These are phyloP conservation scores for Taenioides sp. DNA, from an alignment of 2,797 vertebrate genomes.

Conservation along the genomic window DNA sequence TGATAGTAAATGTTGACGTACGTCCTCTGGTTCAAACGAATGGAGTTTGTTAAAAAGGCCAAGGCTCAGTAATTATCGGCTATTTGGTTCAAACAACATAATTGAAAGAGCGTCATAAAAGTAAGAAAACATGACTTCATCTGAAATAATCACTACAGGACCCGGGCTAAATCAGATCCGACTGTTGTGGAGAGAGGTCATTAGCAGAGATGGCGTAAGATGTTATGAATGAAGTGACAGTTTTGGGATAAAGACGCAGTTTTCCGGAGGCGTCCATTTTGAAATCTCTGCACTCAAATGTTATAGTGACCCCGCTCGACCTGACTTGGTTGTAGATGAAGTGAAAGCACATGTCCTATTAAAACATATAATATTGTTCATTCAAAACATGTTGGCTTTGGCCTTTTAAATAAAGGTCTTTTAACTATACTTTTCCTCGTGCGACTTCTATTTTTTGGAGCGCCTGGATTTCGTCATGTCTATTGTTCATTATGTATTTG, in stretches of 20 bases:
- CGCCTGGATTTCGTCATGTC: too few relatives aligned
- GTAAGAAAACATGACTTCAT: neutral
- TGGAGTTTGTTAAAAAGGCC: neutral
- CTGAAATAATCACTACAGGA: neutral
- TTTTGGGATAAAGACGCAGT: neutral
- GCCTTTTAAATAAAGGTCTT: too few relatives aligned
- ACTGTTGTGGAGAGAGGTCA: neutral
- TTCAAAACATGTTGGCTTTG: too few relatives aligned
- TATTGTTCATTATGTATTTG: too few relatives aligned
- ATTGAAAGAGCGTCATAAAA: neutral
- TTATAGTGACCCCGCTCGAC: neutral
- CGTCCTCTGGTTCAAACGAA: neutral
- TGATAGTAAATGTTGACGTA: neutral
- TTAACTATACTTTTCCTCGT: too few relatives aligned
- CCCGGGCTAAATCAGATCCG: neutral
- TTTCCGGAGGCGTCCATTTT: neutral
- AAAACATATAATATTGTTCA: too few relatives aligned
- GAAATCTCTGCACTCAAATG: neutral
- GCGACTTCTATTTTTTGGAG: too few relatives aligned
- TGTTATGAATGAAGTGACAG: neutral
- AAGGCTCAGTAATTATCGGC: neutral
- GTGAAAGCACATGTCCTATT: too few relatives aligned
- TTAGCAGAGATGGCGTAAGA: neutral
- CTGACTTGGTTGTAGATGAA: neutral
- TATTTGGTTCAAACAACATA: neutral